Conservation (phyloP, 2,888 invertebrate species). For the Apamea sordens region DNA sequence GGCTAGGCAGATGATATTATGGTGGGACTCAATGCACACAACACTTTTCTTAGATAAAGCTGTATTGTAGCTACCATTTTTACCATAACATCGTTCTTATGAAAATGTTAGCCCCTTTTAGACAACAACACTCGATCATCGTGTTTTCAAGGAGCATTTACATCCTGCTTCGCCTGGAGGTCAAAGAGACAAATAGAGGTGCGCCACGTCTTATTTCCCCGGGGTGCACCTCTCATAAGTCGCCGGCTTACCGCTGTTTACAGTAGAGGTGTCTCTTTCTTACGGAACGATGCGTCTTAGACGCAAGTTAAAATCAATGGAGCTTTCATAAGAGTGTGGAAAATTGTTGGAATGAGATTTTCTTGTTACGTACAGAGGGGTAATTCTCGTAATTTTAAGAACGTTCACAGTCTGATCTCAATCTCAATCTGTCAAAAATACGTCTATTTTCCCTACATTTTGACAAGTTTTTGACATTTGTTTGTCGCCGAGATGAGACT, state of each 20-base stretch:
- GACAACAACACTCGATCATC: slow-evolving; percentile 49
- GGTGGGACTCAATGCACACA: too few relatives aligned
- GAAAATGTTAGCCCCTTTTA: slow-evolving; percentile 4
- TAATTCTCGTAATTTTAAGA: too few relatives aligned
- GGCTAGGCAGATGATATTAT: too few relatives aligned
- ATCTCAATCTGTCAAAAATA: too few relatives aligned
- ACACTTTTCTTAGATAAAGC: too few relatives aligned
- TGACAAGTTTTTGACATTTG: too few relatives aligned
- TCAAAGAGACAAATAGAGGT: slow-evolving; percentile 74
- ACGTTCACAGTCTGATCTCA: too few relatives aligned
- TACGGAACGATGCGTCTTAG: slow-evolving; percentile 29
- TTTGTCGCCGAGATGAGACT: too few relatives aligned
- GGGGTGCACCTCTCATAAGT: slow-evolving; percentile 75
- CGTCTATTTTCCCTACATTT: too few relatives aligned
- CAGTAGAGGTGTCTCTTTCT: slow-evolving; percentile 57
- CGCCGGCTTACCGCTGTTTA: slow-evolving; percentile 66
- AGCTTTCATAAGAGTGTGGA: neutral
- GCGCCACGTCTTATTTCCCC: slow-evolving; percentile 81
- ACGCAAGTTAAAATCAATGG: slow-evolving; percentile 20
- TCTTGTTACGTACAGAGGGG: too few relatives aligned
- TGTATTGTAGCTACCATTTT: too few relatives aligned
- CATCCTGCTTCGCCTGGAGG: slow-evolving; percentile 50
- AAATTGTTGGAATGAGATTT: neutral
- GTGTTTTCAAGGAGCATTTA: slow-evolving; percentile 44
- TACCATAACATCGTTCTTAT: neutral